Evolutionary conservation across 1,140 invertebrate genomes (phyloP), one percentile per base, ranked within the genome.

Genomic region (Lanistes nyassanus): DNA sequence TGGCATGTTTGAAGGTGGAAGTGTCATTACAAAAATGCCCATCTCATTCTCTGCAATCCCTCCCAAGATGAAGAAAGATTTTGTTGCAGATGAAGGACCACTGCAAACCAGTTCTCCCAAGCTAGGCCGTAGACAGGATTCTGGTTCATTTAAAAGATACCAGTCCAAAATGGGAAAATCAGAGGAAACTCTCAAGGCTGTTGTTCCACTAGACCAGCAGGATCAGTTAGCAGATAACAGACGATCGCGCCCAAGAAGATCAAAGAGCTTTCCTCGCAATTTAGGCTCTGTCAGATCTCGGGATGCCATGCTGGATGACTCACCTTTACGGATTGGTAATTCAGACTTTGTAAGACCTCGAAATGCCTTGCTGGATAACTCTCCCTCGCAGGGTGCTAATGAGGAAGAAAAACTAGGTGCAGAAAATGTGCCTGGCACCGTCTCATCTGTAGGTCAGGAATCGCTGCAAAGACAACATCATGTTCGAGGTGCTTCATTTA

Each of bases 91-190:
- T 26, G 70, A 72, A 36, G 77, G 77, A 23, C 77, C 77, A 2
- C n/a, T 78, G 34, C 66, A 72, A 58, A 78, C 77, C 9, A 78
- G 77, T 37, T 78, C 77, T 13, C 77, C 77, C n/a, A 78, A 78
- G 23, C 13, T 78, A 23, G 77, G 77, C 29, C 64, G 77, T 13
- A 19, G 55, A 60, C 64, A 53, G 42, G 77, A 78, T 5, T 26
- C 58, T 60, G 69, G 77, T n/a, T 71, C 73, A 13, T 75, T 78
- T 47, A 78, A 75, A 42, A 65, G 36, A 31, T 78, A 78, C 55
- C 73, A 60, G 29, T 66, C 36, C 31, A 75, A 78, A 67, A 60
- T 78, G 47, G 76, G 76, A 13, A 78, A 78, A 65, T 78, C 76
- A 11, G 76, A 78, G 36, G 76, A 78, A 39, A 78, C 76, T 0